Evolutionary conservation across 2,888 invertebrate genomes (phyloP), one percentile per base, ranked within the genome.

Genomic region (Zygothrica quintamaculata): DNA sequence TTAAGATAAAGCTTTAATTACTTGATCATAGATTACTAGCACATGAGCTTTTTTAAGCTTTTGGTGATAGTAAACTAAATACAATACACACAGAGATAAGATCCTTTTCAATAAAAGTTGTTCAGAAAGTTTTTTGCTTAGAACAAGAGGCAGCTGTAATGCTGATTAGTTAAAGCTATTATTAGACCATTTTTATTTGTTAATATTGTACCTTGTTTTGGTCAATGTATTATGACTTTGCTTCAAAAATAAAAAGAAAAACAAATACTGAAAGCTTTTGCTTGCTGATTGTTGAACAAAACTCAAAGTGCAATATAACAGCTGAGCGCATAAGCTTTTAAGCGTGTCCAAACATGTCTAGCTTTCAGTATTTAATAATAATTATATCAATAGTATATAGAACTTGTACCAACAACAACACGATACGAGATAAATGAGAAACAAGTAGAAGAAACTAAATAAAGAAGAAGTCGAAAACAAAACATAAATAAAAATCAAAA

Each of bases 321-420:
- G 34, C 16, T 9, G 50, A 60, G 51, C 47, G 62, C 65, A 36
- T 44, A 77, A 85, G 74, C 77, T 68, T 65, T 69, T 22, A 79
- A 73, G 68, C 72, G 26, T 62, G 50, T 66, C 29, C 37, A 76
- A 77, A 84, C 69, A 88, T 87, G 88, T 87, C 81, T 88, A 86
- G 89, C 86, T 88, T 84, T 88, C 86, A 89, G 88, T 87, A 86
- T 88, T 88, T 74, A 89, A 88, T 87, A 86, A 87, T 88, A 74
- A 56, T 53, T 69, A n/a, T n/a, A n/a, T n/a, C 51, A 51, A 78
- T 12, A 74, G 66, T 61, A 68, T 56, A 42, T 44, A 57, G 52
- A 62, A 77, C 58, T 71, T 46, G 69, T 56, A 68, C 62, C 70
- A 72, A 72, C 65, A 72, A 79, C 65, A 71, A 57, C 61, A 65